These are phyloP conservation scores for silkworm (Bombyx mori) DNA, from an alignment of 1,140 invertebrate species.

Conservation along the genomic window DNA sequence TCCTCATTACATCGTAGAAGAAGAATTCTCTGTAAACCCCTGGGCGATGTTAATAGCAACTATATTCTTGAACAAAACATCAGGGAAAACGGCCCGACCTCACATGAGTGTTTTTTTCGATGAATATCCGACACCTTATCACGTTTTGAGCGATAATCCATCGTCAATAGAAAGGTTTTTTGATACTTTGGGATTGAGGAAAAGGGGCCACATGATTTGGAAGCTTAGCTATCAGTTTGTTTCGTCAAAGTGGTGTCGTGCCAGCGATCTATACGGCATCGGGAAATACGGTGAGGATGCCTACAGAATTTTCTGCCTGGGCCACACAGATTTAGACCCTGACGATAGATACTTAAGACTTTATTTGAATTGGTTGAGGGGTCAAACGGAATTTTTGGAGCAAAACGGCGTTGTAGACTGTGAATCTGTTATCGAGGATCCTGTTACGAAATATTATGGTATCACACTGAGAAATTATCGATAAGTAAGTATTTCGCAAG, in stretches of 20 bases:
- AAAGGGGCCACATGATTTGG: constrained; percentile 69
- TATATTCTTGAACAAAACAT: constrained; percentile 72
- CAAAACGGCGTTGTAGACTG: constrained; percentile 49
- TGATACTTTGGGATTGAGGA: constrained; percentile 62
- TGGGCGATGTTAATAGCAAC: constrained; percentile 72
- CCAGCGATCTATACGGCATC: constrained; percentile 69
- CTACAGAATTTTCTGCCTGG: constrained; percentile 71
- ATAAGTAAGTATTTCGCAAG: not conserved
- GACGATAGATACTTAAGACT: constrained; percentile 70
- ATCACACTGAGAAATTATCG: constrained; percentile 42
- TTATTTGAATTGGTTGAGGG: constrained; percentile 69
- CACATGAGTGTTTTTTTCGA: constrained; percentile 66
- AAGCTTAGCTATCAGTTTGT: constrained; percentile 70
- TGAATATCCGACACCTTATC: constrained; percentile 63
- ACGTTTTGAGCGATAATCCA: constrained; percentile 56
- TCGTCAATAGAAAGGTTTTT: constrained; percentile 64
- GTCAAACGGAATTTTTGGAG: constrained; percentile 54
- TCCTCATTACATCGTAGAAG: constrained; percentile 71
- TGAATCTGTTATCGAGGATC: constrained; percentile 58
- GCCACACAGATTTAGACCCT: constrained; percentile 70
- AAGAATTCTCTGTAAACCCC: constrained; percentile 67
- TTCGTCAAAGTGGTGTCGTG: constrained; percentile 69
- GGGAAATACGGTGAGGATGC: constrained; percentile 73
- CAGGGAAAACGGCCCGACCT: constrained; percentile 58
- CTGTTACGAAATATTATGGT: constrained; percentile 57